Conservation (phyloP, 2,888 invertebrate species). For the Calliphora vomitoria region DNA sequence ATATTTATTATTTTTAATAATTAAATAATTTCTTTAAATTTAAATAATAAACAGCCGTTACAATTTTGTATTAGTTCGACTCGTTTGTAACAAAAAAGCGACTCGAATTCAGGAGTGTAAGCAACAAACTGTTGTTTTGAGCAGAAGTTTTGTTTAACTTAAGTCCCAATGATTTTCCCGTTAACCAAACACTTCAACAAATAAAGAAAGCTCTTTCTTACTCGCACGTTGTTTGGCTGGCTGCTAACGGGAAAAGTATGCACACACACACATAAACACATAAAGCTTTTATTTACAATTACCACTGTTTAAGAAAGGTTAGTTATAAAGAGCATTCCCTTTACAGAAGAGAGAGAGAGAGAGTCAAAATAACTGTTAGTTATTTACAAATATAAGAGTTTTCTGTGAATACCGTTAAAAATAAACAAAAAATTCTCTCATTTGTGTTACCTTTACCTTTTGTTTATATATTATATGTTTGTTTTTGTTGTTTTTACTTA, state of each 20-base stretch:
- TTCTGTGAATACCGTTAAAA: constrained; percentile 23
- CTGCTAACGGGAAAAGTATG: constrained; percentile 10
- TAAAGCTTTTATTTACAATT: constrained; percentile 49
- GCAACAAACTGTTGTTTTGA: constrained; percentile 84
- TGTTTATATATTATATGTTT: not conserved
- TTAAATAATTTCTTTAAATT: not conserved
- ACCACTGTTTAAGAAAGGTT: constrained; percentile 54
- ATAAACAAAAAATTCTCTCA: not conserved
- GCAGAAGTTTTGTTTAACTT: constrained; percentile 55
- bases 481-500: constrained; percentile 10
- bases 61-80: not conserved
- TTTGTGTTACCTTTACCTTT: not conserved
- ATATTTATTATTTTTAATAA: not conserved
- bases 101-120: constrained; percentile 81
- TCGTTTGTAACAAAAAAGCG: constrained; percentile 69
- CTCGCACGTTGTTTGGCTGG: constrained; percentile 46
- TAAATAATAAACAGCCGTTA: constrained; percentile 43
- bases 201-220: constrained; percentile 31
- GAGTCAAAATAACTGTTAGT: not conserved
- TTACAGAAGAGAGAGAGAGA: constrained; percentile 20
- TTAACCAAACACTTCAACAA: constrained; percentile 31
- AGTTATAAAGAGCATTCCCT: constrained; percentile 41
- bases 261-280: not conserved
- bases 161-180: constrained; percentile 51
- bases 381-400: constrained; percentile 55